Base-by-base conservation (phyloP, 2,888 invertebrate species). In the Parthenolecanium corni region DNA sequence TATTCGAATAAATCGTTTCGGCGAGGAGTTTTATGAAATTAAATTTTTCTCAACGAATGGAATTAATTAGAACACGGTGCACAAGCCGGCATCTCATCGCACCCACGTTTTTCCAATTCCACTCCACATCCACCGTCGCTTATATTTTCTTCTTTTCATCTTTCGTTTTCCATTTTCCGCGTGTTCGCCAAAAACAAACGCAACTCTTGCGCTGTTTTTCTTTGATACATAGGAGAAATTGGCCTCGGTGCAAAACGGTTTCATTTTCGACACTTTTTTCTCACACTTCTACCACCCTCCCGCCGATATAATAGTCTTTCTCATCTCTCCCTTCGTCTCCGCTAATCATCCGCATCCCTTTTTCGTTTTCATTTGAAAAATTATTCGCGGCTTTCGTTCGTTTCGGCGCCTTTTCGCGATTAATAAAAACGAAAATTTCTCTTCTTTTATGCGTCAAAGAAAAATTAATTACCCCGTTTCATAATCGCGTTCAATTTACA, bases 1-100 rank as follows among this genome's bases (percentile, higher is more conserved):
- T 53, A 53, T 53, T 53, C 53, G 38, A 53, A 53, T 53, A 53
- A 53, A 53, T 40, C 40, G 20, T 53, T 53, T 40, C 38, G 40
- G 38, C 5, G 9, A 31, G 53, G 38, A 40, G 53, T 53, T 53
- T 53, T 53, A 40, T 53, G 23, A 53, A 53, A 53, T 53, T 53
- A 53, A 53, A 53, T 53, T 31, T 53, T 53, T 38, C 12, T 38
- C 53, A 38, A 40, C 53, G 20, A 53, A 53, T 40, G 53, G 40
- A 53, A 53, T 53, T 53, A 53, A 53, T 53, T 53, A 53, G 53
- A 53, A 40, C 36, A 38, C 9, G 18, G 38, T 18, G 36, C 31
- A 53, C 53, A 31, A 31, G 31, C 31, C 31, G 9, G 31, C 9
- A 31, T 9, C 31, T 4, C 31, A 6, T 31, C 9, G 9, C 31